A percentile compares a stretch with the other conserved stretches of the same genome.
These are phyloP conservation scores for Schizothorax lantsangensis DNA, from an alignment of 2,797 vertebrate genomes.

Conservation along the genomic window DNA sequence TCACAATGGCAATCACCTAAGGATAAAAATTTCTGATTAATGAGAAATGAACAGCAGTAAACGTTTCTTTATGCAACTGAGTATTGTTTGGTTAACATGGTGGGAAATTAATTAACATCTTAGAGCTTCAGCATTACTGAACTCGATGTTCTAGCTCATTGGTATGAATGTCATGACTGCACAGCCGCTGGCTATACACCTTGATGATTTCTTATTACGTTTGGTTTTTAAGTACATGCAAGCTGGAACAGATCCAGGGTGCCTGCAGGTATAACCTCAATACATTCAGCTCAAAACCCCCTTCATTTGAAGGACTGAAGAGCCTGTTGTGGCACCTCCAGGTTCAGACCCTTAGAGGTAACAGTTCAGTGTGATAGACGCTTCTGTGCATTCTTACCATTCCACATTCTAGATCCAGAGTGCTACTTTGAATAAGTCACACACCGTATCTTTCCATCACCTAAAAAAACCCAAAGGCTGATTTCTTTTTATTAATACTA, in stretches of 20 bases:
- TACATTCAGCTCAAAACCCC: conserved; percentile 26
- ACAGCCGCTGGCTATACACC: conserved; percentile 41
- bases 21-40: conserved; percentile 35
- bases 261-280: conserved; percentile 37
- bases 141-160: conserved; percentile 14
- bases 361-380: conserved; percentile 14
- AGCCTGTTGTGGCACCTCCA: conserved; percentile 52
- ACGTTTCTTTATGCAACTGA: background rate
- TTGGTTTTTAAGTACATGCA: conserved; percentile 45
- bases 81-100: background rate
- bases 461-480: background rate
- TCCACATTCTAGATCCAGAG: conserved; percentile 22
- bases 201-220: conserved; percentile 42
- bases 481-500: background rate
- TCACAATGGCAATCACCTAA: conserved; percentile 96
- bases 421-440: background rate
- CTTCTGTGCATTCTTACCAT: conserved; percentile 49
- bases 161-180: conserved; percentile 24
- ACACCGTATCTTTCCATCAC: background rate
- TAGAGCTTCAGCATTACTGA: background rate
- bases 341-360: conserved; percentile 27
- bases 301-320: conserved; percentile 27
- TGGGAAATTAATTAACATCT: background rate
- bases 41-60: background rate
- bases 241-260: conserved; percentile 35